Evolutionary conservation across 1,140 invertebrate genomes (phyloP), one percentile per base, ranked within the genome.

Genomic region (Oreohelix idahoensis): DNA sequence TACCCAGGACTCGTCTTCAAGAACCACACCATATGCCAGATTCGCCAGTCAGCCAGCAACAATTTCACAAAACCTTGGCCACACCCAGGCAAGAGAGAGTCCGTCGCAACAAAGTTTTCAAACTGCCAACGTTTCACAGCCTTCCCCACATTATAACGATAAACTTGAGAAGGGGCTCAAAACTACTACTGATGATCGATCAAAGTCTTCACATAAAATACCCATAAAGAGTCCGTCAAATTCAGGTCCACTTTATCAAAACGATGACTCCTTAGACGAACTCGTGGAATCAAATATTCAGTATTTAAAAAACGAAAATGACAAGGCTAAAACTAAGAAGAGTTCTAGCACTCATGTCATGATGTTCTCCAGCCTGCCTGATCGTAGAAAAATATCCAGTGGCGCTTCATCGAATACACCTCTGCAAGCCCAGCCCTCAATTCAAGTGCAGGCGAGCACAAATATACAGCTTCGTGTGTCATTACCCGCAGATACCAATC

Each of bases 221-320:
- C 53, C 42, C 36, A 49, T n/a, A 70, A 26, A 32, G 49, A 10
- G n/a, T 23, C 17, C 26, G 45, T 32, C 71, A 71, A 58, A 70
- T 81, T 51, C 42, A 71, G 63, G 70, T 76, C 26, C 36, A 36
- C 32, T 81, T 78, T 45, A 85, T 29, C 82, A 89, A 69, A 88
- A 86, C 82, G 89, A 89, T 36, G 90, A 91, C 81, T 91, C 90
- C 0, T 70, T 91, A 17, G 90, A 91, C 75, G 90, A 91, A 53
- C 83, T 91, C 5, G 87, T 91, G 17, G 88, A 90, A 81, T 91
- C 89, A 29, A 91, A 91, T 71, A 90, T 89, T 79, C 88, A 89
- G 79, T 91, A 90, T 82, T 70, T 91, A 32, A 87, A 90, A 75
- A 87, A 86, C 83, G 88, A 89, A 70, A 88, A 89, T 29, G 88